A percentile compares a stretch with the other conserved stretches of the same genome.
Conservation (phyloP, 2,113 vertebrate species). For the Hippocampus guttulatus region DNA sequence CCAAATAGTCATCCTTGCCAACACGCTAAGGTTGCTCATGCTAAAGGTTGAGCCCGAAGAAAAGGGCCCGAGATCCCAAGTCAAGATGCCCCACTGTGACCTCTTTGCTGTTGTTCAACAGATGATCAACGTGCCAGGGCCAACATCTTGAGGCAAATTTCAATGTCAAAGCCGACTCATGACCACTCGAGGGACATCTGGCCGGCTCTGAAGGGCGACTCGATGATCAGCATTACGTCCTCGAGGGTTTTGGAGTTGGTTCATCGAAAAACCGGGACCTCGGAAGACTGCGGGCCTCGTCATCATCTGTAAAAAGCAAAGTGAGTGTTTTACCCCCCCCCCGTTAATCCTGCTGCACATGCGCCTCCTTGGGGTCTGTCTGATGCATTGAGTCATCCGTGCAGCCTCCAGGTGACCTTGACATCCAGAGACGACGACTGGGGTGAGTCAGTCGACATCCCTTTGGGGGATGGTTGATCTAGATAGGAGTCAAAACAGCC, state of each 20-base stretch:
- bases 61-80: not conserved
- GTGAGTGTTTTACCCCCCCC: not conserved
- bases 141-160: conserved; percentile 60
- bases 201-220: conserved; percentile 43
- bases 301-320: conserved; percentile 2
- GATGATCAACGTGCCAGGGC: conserved; percentile 43
- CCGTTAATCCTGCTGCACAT: conserved; percentile 5
- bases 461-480: conserved; percentile 62
- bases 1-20: not conserved
- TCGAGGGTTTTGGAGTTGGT: conserved; percentile 26
- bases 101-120: conserved; percentile 35
- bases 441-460: conserved; percentile 27
- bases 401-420: conserved; percentile 6
- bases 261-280: conserved; percentile 29
- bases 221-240: conserved; percentile 38
- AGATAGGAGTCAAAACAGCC: conserved; percentile 60
- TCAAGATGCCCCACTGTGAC: conserved; percentile 22
- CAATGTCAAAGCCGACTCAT: conserved; percentile 61
- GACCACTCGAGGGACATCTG: conserved; percentile 55
- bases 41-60: not conserved
- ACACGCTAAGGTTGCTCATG: not conserved
- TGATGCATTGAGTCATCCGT: conserved; percentile 26
- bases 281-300: not conserved
- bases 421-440: conserved; percentile 30
- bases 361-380: conserved; percentile 25